Conservation (phyloP, 2,888 invertebrate species). For the Harpagoxenus sublaevis region DNA sequence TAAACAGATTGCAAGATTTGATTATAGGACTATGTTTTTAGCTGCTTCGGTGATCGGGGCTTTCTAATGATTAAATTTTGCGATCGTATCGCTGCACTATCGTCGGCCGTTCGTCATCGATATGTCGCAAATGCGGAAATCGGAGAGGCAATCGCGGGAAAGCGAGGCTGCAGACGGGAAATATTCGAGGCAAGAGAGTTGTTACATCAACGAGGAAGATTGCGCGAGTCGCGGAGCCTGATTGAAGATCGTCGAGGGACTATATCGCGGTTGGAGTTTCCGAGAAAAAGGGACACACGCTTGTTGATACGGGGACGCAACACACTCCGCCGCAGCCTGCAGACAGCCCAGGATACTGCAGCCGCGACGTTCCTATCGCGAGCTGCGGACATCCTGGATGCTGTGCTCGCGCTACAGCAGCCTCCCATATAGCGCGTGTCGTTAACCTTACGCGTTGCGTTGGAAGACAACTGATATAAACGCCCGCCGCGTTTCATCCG, state of each 20-base stretch:
- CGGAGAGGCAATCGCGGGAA: conserved; percentile 3
- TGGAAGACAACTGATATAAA: conserved; percentile 71
- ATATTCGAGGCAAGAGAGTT: neutral
- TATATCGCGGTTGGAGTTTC: conserved; percentile 59
- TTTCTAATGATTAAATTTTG: neutral
- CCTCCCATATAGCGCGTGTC: conserved; percentile 69
- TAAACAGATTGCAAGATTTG: neutral
- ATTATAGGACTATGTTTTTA: neutral
- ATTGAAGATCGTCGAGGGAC: conserved; percentile 52
- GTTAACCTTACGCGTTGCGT: conserved; percentile 77
- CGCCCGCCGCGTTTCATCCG: conserved; percentile 50
- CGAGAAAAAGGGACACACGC: conserved; percentile 46
- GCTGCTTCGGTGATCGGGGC: neutral
- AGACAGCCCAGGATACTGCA: conserved; percentile 74
- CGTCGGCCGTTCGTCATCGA: neutral
- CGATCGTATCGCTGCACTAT: no score
- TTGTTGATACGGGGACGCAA: conserved; percentile 59
- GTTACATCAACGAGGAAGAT: conserved; percentile 42
- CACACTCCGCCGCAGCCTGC: neutral
- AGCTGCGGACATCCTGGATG: conserved; percentile 79
- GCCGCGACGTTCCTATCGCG: conserved; percentile 75
- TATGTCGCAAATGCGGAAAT: conserved; percentile 17
- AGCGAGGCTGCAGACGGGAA: neutral
- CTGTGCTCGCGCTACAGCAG: conserved; percentile 41
- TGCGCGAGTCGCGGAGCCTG: conserved; percentile 30